phyloP scores from a whole-genome alignment of 2,888 invertebrate genomes.

The Nomada lathburiana region DNA sequence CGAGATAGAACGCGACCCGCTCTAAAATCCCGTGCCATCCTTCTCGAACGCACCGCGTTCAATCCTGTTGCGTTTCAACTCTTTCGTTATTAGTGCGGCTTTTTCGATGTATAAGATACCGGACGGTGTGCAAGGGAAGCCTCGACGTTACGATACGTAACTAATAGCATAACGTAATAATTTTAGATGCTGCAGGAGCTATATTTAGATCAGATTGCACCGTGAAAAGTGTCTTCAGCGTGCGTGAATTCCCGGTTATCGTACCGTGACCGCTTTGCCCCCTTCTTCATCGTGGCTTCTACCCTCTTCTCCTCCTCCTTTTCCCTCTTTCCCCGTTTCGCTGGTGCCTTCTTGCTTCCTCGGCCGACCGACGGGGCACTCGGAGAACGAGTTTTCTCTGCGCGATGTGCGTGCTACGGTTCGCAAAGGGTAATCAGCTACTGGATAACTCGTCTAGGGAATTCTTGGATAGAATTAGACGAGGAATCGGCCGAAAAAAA shows the following conservation, averaged over 20 bases:
- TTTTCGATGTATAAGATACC: too few relatives aligned
- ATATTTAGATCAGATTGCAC: conserved; percentile 76
- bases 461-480: conserved; percentile 63
- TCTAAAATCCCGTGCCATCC: too few relatives aligned
- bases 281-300: conserved; percentile 56
- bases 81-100: too few relatives aligned
- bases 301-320: conserved; percentile 33
- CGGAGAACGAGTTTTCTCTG: conserved; percentile 59
- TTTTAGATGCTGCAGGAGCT: conserved; percentile 68
- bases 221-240: conserved; percentile 70
- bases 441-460: conserved; percentile 65
- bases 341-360: conserved; percentile 11
- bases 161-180: conserved; percentile 67
- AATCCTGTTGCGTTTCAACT: too few relatives aligned
- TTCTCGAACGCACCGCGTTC: too few relatives aligned
- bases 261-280: conserved; percentile 71
- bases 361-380: conserved; percentile 15
- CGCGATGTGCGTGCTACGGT: conserved; percentile 67
- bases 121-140: too few relatives aligned
- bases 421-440: conserved; percentile 69
- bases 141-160: conserved; percentile 32
- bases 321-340: conserved; percentile 27
- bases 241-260: conserved; percentile 74
- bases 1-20: too few relatives aligned
- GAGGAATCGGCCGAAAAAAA: conserved; percentile 43